These are phyloP conservation scores for Nasua narica DNA, from an alignment of 2,797 vertebrate species.

Conservation along the genomic window DNA sequence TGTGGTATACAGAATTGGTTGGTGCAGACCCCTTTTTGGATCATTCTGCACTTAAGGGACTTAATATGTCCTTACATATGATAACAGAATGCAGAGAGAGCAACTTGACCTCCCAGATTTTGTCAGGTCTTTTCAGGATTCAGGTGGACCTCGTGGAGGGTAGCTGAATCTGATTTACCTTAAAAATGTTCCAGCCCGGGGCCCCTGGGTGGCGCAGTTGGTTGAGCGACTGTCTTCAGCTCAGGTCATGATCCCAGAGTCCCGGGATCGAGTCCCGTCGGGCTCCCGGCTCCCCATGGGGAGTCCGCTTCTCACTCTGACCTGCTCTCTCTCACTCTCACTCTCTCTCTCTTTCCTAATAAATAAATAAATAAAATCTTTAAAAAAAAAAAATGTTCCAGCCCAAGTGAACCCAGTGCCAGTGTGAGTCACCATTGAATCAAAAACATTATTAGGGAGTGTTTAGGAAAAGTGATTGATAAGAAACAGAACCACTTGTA, in stretches of 20 bases:
- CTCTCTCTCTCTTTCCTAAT: too few species aligned
- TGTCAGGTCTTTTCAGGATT: background rate
- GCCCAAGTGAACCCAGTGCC: background rate
- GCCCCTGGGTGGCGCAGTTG: too few species aligned
- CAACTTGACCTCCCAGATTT: background rate
- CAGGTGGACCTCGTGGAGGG: too few species aligned
- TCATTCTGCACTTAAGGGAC: accelerated
- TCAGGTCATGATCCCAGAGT: too few species aligned
- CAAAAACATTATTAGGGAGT: background rate
- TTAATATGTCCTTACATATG: background rate
- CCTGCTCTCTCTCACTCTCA: too few species aligned
- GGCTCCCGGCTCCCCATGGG: too few species aligned
- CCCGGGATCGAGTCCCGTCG: too few species aligned
- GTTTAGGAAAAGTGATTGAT: background rate
- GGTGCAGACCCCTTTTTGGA: background rate
- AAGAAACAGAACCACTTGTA: background rate
- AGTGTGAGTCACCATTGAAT: background rate
- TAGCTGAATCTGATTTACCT: background rate
- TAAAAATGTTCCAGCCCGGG: background rate
- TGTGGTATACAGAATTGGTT: background rate
- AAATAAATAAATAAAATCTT: too few species aligned
- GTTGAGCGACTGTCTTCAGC: too few species aligned
- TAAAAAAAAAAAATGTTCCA: background rate
- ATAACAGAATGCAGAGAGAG: background rate
- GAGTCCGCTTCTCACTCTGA: too few species aligned